Evolutionary conservation across 2,888 invertebrate genomes (phyloP).

Genomic region (Steinernema carpocapsae): DNA sequence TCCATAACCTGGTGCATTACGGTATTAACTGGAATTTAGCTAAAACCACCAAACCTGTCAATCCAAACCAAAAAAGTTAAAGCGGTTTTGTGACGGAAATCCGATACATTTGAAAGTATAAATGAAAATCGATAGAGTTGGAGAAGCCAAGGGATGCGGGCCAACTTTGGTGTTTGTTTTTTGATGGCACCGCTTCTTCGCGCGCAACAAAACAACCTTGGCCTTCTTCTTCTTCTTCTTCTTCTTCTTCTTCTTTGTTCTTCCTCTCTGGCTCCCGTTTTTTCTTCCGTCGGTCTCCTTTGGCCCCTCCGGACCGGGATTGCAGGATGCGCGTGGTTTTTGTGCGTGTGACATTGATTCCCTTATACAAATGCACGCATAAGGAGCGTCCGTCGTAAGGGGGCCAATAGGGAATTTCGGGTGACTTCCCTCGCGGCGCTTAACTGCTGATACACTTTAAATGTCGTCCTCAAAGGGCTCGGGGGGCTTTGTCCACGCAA

Average conservation of each 20-base stretch:
- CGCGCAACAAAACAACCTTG: slow-evolving; percentile 19
- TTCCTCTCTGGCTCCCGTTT: neutral
- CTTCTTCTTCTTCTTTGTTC: too few species aligned
- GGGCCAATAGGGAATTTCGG: neutral
- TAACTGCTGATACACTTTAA: neutral
- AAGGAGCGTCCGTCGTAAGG: neutral
- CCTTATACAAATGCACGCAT: neutral
- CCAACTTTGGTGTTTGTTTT: slow-evolving; percentile 31
- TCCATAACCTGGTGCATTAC: too few species aligned
- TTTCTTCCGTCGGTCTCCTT: neutral
- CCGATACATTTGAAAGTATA: slow-evolving; percentile 7
- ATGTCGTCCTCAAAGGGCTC: neutral
- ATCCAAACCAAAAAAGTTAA: neutral
- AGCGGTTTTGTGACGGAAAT: slow-evolving; percentile 8
- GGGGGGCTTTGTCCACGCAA: neutral
- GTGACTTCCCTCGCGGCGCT: neutral
- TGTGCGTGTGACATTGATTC: neutral
- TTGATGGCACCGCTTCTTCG: slow-evolving; percentile 19
- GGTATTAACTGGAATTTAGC: too few species aligned
- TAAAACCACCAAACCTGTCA: too few species aligned
- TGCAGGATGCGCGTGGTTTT: neutral
- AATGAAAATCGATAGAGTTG: slow-evolving; percentile 32
- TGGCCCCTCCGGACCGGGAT: neutral
- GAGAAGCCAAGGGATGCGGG: slow-evolving; percentile 3
- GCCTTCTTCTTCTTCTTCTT: too few species aligned